Evolutionary conservation across 2,888 invertebrate genomes (phyloP).

Genomic region (Polyploca ridens): DNA sequence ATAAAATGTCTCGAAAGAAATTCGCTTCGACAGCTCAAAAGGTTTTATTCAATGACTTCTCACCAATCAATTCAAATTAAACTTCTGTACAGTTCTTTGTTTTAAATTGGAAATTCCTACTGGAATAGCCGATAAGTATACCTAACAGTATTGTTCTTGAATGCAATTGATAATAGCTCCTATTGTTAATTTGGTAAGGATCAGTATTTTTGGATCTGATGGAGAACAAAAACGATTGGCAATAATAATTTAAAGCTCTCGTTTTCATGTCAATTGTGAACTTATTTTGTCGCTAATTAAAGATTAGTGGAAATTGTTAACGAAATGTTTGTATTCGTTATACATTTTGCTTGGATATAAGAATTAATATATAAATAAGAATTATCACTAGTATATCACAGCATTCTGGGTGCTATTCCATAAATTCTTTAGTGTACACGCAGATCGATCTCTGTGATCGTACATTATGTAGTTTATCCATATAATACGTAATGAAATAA

Average conservation of each 20-base stretch:
- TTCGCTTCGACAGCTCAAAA: slow-evolving; percentile 1
- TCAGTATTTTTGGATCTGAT: neutral
- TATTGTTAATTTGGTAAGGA: neutral
- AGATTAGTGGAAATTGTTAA: too few species aligned
- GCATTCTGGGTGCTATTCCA: too few species aligned
- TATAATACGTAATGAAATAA: too few species aligned
- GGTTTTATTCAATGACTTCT: neutral
- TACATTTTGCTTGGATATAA: too few species aligned
- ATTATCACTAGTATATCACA: too few species aligned
- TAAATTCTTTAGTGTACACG: too few species aligned
- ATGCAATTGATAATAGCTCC: neutral
- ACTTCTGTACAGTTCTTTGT: slow-evolving; percentile 3
- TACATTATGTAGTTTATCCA: too few species aligned
- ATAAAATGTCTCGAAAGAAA: neutral
- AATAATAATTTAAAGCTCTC: neutral
- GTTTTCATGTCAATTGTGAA: too few species aligned
- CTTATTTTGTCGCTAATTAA: too few species aligned
- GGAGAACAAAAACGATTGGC: neutral
- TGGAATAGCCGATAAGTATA: neutral
- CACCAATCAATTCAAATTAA: neutral
- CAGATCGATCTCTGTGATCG: too few species aligned
- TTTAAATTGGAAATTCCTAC: slow-evolving; percentile 12
- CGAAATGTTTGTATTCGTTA: too few species aligned
- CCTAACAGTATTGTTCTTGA: neutral
- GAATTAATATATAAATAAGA: too few species aligned